phyloP scores from a whole-genome alignment of 1,140 invertebrate genomes.

The Aphelinus atriplicis region DNA sequence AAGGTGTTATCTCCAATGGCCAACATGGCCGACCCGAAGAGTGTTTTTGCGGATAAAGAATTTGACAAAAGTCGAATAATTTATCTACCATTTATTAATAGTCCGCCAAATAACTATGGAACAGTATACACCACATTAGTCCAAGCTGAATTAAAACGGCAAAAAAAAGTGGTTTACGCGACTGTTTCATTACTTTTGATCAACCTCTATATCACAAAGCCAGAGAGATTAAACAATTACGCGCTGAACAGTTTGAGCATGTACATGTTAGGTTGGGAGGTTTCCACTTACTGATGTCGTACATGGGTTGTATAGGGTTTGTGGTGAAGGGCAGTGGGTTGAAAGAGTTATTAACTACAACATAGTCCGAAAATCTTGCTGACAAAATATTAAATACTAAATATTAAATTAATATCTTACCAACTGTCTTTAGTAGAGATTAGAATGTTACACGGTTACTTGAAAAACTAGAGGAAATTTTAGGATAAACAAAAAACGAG shows the following conservation, averaged over 20 bases:
- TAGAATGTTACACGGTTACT: too few species aligned
- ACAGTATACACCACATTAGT: conserved; percentile 5
- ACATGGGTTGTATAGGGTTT: conserved; percentile 57
- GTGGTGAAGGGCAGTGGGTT: conserved; percentile 60
- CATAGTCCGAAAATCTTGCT: conserved; percentile 54
- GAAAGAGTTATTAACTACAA: conserved; percentile 50
- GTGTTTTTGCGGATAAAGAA: conserved; percentile 37
- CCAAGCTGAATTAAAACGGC: background rate
- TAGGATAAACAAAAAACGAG: too few species aligned
- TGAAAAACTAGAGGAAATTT: too few species aligned
- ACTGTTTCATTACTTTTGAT: conserved; percentile 53
- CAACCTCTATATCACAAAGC: conserved; percentile 47
- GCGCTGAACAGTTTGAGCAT: conserved; percentile 22
- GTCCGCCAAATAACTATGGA: background rate
- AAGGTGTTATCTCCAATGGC: too few species aligned
- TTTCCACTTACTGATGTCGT: conserved; percentile 58
- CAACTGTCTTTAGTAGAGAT: too few species aligned
- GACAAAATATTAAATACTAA: conserved; percentile 57
- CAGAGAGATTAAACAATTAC: conserved; percentile 35
- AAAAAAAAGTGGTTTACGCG: background rate
- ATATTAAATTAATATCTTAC: too few species aligned
- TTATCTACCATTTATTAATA: conserved; percentile 42
- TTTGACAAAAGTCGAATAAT: conserved; percentile 37
- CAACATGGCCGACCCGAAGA: conserved; percentile 33
- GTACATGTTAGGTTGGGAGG: conserved; percentile 46